A percentile compares a stretch with the other conserved stretches of the same genome.
Conservation (phyloP, 1,140 invertebrate species). For the Lamellibrachia luymesi region DNA sequence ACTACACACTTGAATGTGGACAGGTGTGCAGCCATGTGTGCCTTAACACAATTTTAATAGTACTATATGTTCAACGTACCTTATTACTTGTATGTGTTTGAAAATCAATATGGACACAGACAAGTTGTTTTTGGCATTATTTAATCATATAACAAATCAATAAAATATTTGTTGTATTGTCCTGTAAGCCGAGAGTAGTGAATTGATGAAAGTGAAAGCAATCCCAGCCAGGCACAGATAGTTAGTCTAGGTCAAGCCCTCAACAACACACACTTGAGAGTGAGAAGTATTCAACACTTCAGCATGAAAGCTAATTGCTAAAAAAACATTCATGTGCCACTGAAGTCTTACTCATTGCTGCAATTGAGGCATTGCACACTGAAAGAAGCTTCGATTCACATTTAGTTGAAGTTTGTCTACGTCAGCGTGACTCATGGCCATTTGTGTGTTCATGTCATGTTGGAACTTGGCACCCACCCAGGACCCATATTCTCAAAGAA, state of each 20-base stretch:
- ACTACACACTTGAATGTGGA: not conserved
- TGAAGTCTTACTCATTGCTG: no score
- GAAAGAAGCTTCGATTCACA: no score
- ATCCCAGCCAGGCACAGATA: not conserved
- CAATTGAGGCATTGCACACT: no score
- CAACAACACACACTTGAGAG: not conserved
- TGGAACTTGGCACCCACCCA: no score
- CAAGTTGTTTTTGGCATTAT: not conserved
- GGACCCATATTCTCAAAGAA: no score
- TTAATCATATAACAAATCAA: not conserved
- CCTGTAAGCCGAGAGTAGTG: not conserved
- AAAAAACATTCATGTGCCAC: no score
- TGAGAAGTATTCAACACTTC: not conserved
- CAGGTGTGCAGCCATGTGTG: not conserved
- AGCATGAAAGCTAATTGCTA: no score
- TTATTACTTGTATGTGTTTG: not conserved
- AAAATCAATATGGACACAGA: not conserved
- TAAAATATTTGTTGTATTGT: not conserved
- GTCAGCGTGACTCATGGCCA: no score
- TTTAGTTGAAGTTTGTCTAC: no score
- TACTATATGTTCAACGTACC: not conserved
- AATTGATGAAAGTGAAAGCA: not conserved
- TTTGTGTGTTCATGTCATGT: no score
- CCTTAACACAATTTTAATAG: not conserved
- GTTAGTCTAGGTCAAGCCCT: not conserved